Evolutionary conservation across 2,113 vertebrate species (phyloP), one percentile per base, ranked within the genome.

Genomic region (Dasypus novemcinctus): DNA sequence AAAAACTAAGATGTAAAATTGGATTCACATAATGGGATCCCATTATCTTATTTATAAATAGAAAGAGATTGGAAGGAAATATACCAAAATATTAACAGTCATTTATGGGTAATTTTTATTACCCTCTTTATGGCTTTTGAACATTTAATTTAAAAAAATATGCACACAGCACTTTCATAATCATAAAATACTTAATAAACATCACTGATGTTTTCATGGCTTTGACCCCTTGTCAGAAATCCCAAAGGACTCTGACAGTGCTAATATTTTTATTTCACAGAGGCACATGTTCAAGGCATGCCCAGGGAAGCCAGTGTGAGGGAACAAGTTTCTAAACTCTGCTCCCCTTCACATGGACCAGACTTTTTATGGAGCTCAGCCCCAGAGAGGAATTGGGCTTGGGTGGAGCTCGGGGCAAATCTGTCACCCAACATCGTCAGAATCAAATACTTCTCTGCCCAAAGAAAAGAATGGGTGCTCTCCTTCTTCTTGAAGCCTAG

Each of bases 11-110:
- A 76, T 76, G n/a, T 59, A 90, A 97, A 95, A 94, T 79, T 96
- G 88, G 94, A 91, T 90, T 69, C 87, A 74, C 25, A 68, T 74
- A 94, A 95, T 85, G 36, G 25, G 78, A 82, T 78, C 72, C 79
- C 46, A 88, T 97, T 92, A 95, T 95, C 92, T 95, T 95, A 97
- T 96, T 97, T 96, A 95, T 95, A 95, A 96, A 90, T 72, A 96
- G 95, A 97, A 85, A 95, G 85, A 96, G 85, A 94, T 91, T 69
- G 64, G 85, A 91, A 94, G 93, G 80, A 96, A 85, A 61, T 59
- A 90, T 14, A 86, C 46, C 71, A 85, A 88, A 94, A 95, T 95
- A 94, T 93, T 90, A 87, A 87, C 57, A 78, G n/a, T 74, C 93
- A 71, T 97, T 95, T 97, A 95, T 71, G 88, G 57, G 31, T 94